Base-by-base conservation (phyloP, 2,113 vertebrate genomes). In the Ctenomys sociabilis region DNA sequence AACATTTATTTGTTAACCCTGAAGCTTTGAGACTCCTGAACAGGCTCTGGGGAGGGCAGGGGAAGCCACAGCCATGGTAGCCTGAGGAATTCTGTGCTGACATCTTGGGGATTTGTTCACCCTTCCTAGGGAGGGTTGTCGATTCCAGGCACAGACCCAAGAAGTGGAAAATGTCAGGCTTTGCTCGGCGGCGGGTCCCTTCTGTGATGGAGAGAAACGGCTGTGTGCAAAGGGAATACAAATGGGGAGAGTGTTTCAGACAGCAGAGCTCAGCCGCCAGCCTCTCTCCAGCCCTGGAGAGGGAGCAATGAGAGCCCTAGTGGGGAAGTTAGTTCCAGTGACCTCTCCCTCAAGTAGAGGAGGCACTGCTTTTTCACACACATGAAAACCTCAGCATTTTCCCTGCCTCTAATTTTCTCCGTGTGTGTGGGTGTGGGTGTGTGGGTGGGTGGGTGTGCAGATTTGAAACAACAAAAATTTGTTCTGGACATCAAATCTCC, bases 161-260 rank as follows among this genome's bases (percentile, higher is more conserved):
- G 96, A 97, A 87, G 72, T 87, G 8, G 91, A 54, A 96, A 97
- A 96, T 91, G 93, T 85, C 97, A 94, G 37, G 68, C 89, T 95
- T 75, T 85, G 95, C 80, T 96, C 40, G 3, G 84, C 40, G 3
- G 84, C 82, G 45, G 91, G 88, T 84, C 57, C 73, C 73, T 93
- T 95, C 94, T 95, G 86, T 52, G 78, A 54, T 19, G n/a, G 92
- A 94, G 52, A 92, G 81, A 92, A 78, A 77, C 0, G 0, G n/a
- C 57, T 43, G 49, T 19, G 9, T 68, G 63, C 64, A 82, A 78
- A 84, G 49, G 66, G 86, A 95, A 89, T 54, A 63, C 75, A 97
- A 95, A 93, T 16, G 81, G 91, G 54, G 68, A 24, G 77, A 93
- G 43, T 37, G 57, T 49, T 94, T 90, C 45, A 49, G 73, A 59